phyloP scores from a whole-genome alignment of 2,888 invertebrate species.

The Mellilla xanthometata region DNA sequence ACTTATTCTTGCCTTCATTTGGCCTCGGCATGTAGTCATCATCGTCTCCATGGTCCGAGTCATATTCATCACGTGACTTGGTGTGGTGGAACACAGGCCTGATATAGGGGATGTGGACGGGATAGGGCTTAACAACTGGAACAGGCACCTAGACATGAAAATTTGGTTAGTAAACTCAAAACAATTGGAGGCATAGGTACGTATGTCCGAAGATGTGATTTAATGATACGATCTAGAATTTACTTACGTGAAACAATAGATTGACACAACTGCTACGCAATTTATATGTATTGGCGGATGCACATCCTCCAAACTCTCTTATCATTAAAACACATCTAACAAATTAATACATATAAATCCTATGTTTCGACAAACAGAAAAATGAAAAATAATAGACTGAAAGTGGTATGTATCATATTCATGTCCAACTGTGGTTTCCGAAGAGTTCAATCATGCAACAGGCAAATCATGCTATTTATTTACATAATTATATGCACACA shows the following conservation, averaged over 20 bases:
- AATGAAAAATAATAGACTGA: too few species aligned
- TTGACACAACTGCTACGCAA: too few species aligned
- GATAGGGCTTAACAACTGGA: constrained; percentile 88
- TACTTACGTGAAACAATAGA: too few species aligned
- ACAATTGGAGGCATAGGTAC: too few species aligned
- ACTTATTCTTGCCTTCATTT: constrained; percentile 47
- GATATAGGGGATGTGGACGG: constrained; percentile 86
- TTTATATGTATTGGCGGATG: too few species aligned
- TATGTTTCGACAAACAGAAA: too few species aligned
- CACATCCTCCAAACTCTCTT: too few species aligned
- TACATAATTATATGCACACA: constrained; percentile 21
- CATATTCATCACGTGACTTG: constrained; percentile 56
- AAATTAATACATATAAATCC: too few species aligned
- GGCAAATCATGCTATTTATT: constrained; percentile 29
- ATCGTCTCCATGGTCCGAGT: constrained; percentile 47
- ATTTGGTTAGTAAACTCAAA: too few species aligned
- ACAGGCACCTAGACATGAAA: constrained; percentile 79
- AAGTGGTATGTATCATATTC: background rate
- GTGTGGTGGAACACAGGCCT: constrained; percentile 80
- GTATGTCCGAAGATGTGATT: too few species aligned
- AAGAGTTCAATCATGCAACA: constrained; percentile 25
- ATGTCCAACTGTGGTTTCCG: constrained; percentile 2
- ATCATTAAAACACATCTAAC: too few species aligned
- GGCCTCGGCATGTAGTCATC: constrained; percentile 61
- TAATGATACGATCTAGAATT: too few species aligned